Evolutionary conservation across 2,113 vertebrate species (phyloP), one percentile per base, ranked within the genome.

Genomic region (Hoplias malabaricus): DNA sequence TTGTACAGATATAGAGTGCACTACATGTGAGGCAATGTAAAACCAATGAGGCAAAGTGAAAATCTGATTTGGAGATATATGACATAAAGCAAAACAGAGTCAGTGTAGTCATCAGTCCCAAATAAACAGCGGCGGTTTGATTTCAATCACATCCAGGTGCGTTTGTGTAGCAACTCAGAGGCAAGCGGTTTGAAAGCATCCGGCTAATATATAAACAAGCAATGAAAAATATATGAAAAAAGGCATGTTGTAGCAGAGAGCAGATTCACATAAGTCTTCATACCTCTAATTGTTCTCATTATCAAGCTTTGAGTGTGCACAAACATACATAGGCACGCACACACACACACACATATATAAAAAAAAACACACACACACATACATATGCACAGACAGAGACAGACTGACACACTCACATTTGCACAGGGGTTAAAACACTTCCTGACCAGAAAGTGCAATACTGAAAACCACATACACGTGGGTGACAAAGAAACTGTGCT

Each of bases 401-500:
- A 27, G 29, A 13, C 9, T 8, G 36, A 21, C 16, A 29, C 42
- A 69, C 16, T 11, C 56, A 53, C 57, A 40, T 10, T 77, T 62
- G 29, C 36, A 7, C 31, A 80, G 36, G 65, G 72, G 82, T 74
- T 79, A 69, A 76, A 83, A 78, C 89, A 90, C 86, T 89, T 90
- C 88, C 89, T 90, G 88, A 86, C 87, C 79, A 79, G 56, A 67
- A 72, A 74, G 76, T 56, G 80, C 76, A 75, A 72, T 76, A 79
- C 69, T 77, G 76, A 73, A 77, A 84, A 61, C 76, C 77, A 56
- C 81, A 82, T 19, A 75, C 76, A 82, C 81, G 81, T 82, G 81
- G 80, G 76, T 82, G 76, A 82, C 81, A 75, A 79, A 75, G 81
- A 79, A 78, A 75, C 81, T 75, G 76, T 50, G 71, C 76, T 74